Base-by-base conservation (phyloP, 1,140 invertebrate species). In the Microvelia longipes region DNA sequence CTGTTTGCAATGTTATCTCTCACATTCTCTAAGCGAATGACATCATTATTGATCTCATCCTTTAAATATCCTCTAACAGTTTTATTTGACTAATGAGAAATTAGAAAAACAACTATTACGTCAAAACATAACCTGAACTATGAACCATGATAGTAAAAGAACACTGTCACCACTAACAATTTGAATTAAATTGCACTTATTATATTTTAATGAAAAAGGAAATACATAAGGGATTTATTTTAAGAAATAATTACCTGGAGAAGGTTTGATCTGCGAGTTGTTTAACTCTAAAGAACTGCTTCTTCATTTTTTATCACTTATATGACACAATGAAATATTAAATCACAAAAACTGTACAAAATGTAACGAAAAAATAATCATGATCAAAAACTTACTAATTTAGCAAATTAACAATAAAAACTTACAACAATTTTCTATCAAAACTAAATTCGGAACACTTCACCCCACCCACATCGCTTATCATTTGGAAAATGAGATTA, bases 231-330 rank as follows among this genome's bases (percentile, higher is more conserved):
- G n/a, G n/a, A n/a, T n/a, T n/a, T n/a, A n/a, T n/a, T n/a, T n/a
- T n/a, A n/a, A n/a, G n/a, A 64, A 15, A 13, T 66, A 50, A 50
- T 81, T 87, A 92, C 90, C 89, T 90, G 77, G 90, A 88, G 81
- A 93, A 90, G 71, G 89, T 91, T 82, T 93, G 91, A 83, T 92
- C 90, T 73, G 90, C 90, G 68, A 92, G 84, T 80, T 93, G 90
- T 80, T 92, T 93, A 64, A 92, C 90, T 74, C 90, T 85, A 79
- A 91, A 88, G 80, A 93, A 92, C 80, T 93, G 90, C 81, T 92
- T 92, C 84, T 91, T 91, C 89, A 90, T 90, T 68, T 71, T 75
- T n/a, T 11, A 50, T 11, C 5, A 50, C 35, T 50, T 50, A 50
- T 5, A 19, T 50, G n/a, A n/a, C n/a, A n/a, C n/a, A 50, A 50